phyloP scores from a whole-genome alignment of 2,797 vertebrate species.

The Leptatherina wallacei region DNA sequence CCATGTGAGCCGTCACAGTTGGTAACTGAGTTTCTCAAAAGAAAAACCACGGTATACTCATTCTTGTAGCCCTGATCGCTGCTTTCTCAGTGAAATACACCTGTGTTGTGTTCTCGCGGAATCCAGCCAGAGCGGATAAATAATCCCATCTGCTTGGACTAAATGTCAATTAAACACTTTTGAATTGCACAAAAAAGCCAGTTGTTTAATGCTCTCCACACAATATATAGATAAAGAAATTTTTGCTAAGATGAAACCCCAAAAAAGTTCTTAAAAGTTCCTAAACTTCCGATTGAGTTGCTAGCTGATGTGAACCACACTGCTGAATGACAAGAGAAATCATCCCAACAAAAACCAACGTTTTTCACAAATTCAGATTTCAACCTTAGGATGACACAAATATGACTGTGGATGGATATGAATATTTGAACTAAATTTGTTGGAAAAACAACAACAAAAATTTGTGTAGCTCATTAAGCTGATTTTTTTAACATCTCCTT shows the following conservation, averaged over 20 bases:
- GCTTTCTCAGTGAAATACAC: not conserved
- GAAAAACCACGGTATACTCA: too few relatives aligned
- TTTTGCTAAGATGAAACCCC: not conserved
- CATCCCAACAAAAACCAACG: too few relatives aligned
- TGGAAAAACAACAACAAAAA: too few relatives aligned
- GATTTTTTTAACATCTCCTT: constrained; percentile 2
- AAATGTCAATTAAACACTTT: not conserved
- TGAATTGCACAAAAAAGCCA: not conserved
- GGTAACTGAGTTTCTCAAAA: too few relatives aligned
- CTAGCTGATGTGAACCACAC: not conserved
- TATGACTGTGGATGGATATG: not conserved
- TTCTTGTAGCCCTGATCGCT: not conserved
- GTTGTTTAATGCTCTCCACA: not conserved
- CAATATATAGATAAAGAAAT: not conserved
- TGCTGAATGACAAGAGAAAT: too few relatives aligned
- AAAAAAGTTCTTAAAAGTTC: not conserved
- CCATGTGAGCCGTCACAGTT: not conserved
- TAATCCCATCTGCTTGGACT: not conserved
- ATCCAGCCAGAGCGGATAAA: not conserved
- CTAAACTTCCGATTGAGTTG: not conserved
- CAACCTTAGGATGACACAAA: not conserved
- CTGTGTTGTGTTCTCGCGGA: too few relatives aligned
- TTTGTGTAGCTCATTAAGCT: not conserved
- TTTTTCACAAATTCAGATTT: not conserved
- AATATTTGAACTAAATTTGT: too few relatives aligned